Conservation (phyloP, 2,888 invertebrate genomes). For the Eupithecia insigniata region DNA sequence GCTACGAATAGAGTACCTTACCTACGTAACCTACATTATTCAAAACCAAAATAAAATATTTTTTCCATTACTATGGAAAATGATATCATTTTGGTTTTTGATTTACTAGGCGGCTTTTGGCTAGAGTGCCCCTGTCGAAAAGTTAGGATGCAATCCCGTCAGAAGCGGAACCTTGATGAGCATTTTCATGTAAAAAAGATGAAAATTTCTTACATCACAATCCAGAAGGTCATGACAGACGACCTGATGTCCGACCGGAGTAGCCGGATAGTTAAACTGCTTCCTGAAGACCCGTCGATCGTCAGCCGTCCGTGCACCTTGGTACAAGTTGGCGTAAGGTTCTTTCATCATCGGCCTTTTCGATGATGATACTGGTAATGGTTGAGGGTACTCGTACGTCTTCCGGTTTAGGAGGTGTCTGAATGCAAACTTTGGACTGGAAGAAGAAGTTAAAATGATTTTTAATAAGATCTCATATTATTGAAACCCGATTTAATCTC, state of each 20-base stretch:
- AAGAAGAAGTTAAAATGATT: neutral
- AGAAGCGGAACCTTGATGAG: neutral
- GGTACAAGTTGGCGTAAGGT: conserved; percentile 60
- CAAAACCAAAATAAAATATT: too few relatives aligned
- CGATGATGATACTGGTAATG: conserved; percentile 48
- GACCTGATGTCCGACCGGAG: conserved; percentile 54
- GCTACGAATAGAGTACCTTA: too few relatives aligned
- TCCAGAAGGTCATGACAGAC: conserved; percentile 56
- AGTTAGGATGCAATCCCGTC: neutral
- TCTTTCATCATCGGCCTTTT: neutral
- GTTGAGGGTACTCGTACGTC: conserved; percentile 51
- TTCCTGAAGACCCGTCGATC: conserved; percentile 61
- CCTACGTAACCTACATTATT: too few relatives aligned
- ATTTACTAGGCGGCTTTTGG: too few relatives aligned
- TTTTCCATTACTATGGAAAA: too few relatives aligned
- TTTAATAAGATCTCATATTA: neutral
- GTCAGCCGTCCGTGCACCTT: conserved; percentile 52
- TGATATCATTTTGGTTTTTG: too few relatives aligned
- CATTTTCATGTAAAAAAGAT: neutral
- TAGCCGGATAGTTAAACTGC: conserved; percentile 54
- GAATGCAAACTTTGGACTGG: neutral
- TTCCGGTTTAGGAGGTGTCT: conserved; percentile 16
- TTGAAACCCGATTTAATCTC: neutral
- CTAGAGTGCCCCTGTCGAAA: too few relatives aligned
- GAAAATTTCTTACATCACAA: conserved; percentile 57